Base-by-base conservation (phyloP, 2,797 vertebrate genomes). In the Adrianichthys oophorus region DNA sequence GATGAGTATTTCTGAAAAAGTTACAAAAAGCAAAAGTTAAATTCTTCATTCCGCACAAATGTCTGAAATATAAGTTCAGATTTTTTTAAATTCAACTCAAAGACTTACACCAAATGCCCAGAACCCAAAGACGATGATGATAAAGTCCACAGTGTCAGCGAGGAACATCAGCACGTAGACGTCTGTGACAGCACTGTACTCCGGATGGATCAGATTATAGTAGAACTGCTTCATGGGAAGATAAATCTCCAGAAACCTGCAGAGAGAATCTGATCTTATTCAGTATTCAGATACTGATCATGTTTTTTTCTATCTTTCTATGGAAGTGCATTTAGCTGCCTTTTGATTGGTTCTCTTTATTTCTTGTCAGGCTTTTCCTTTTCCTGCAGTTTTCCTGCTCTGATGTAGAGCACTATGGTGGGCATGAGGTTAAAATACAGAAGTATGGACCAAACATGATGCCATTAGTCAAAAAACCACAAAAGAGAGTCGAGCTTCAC, bases 131-230 rank as follows among this genome's bases (percentile, higher is more conserved):
- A 99, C 95, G 4, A 97, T 99, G 90, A 99, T 95, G 89, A 98
- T 95, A 83, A 99, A 99, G 88, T 99, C 96, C 7, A 99, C 94
- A 0, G 96, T 98, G 78, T 99, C 98, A 0, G 96, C 94, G 41
- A 99, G 91, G 87, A 99, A 99, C 98, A 99, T 99, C 74, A 99
- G 85, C 68, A 98, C 98, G 0, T 99, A 99, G 55, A 99, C 97
- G 5, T 99, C 97, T 0, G 97, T 99, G 80, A 99, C 98, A 0
- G 98, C 96, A 4, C 96, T 99, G 90, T 98, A 99, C 78, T 99
- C 98, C 0, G 98, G 97, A 63, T 99, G 96, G 86, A 99, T 96
- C 74, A 99, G 91, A 80, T 98, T 92, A 59, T 97, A 97, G 92
- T 98, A 99, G 88, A 99, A 99, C 83, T 96, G 94, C 63, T 82